Conservation (phyloP, 2,113 vertebrate genomes). For the Syrrhaptes paradoxus region DNA sequence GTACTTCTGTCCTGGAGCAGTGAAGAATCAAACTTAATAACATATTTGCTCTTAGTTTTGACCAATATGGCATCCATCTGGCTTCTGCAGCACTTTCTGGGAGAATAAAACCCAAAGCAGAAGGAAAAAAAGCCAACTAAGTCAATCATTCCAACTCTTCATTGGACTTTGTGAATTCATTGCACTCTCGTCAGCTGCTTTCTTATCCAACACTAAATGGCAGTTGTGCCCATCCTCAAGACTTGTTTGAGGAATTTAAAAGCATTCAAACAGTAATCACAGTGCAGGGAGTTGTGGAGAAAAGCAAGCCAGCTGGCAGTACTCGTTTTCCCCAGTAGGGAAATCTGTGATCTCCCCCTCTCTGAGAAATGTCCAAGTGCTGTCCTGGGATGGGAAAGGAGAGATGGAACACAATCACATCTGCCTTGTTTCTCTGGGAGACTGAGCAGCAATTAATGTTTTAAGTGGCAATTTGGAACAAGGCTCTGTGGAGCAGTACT, state of each 20-base stretch:
- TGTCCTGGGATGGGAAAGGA: background rate
- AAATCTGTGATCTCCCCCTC: background rate
- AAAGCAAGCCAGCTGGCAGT: background rate
- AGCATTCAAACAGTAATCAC: background rate
- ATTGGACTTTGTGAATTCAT: background rate
- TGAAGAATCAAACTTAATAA: background rate
- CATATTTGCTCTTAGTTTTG: background rate
- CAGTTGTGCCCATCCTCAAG: background rate
- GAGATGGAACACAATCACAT: background rate
- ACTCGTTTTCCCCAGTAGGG: background rate
- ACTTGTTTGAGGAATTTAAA: background rate
- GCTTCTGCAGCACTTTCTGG: background rate
- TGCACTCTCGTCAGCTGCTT: background rate
- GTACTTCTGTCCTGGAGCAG: background rate
- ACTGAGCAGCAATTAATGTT: background rate
- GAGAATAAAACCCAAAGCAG: background rate
- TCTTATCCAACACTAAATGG: background rate
- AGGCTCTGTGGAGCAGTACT: background rate
- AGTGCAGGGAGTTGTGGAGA: background rate
- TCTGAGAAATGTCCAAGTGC: fast-evolving
- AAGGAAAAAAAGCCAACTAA: background rate
- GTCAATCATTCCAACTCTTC: background rate
- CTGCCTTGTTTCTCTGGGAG: background rate
- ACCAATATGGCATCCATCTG: background rate
- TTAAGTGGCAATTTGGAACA: background rate